Base-by-base conservation (phyloP, 2,113 vertebrate genomes). In the Nothocercus julius region DNA sequence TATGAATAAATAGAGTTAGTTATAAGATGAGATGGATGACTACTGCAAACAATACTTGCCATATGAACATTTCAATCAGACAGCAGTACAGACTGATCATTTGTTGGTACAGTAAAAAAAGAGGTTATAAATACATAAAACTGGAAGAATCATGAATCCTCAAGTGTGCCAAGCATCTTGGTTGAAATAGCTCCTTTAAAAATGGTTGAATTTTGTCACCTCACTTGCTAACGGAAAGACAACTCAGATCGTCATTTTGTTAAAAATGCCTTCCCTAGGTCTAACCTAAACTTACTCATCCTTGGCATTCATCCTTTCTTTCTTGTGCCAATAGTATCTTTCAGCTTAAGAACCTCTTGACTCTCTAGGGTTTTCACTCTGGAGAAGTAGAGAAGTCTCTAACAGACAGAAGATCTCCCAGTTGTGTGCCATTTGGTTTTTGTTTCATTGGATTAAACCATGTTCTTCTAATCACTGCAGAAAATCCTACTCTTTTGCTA, bases 401-500 rank as follows among this genome's bases (percentile, higher is more conserved):
- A 54, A 80, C 82, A 78, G 66, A 92, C 80, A 94, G 21, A 49
- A 49, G 20, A 19, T 49, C 11, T 49, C 47, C 51, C n/a, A 85
- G 85, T 42, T 34, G 12, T 83, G 53, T 81, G 34, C 69, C 73
- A 87, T 88, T 92, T 56, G 45, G 44, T 32, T 73, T 94, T 82
- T 96, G 42, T 63, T 92, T 81, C 56, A 72, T 14, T 18, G 87
- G 40, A 69, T 95, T 85, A 93, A 85, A 90, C 49, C 8, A 67
- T 30, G 45, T 54, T 85, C 90, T 70, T 25, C 80, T 92, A 90
- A 90, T 81, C 85, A 95, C 11, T 93, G 67, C 95, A 90, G 76
- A 89, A 95, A 95, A 87, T 74, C 85, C 85, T 94, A 77, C 63
- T 59, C 72, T 93, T 95, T 90, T 51, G 80, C 40, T 54, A 19